These are phyloP conservation scores for Trichoplusia ni DNA, from an alignment of 1,140 invertebrate species.

Conservation along the genomic window DNA sequence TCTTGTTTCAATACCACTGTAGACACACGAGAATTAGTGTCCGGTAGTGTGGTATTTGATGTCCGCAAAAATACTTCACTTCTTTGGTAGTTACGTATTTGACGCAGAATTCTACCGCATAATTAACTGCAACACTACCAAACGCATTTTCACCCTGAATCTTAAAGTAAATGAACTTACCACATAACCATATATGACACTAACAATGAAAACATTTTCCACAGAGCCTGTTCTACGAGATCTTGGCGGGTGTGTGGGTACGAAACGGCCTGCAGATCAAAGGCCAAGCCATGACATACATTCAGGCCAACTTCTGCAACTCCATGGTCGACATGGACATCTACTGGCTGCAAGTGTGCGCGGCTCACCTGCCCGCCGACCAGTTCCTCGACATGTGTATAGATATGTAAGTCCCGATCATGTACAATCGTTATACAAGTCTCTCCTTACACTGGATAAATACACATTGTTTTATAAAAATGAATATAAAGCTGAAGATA, in stretches of 20 bases:
- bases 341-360: conserved; percentile 96
- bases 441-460: neutral
- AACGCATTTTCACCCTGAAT: no score
- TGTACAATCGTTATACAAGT: no score
- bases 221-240: conserved; percentile 97
- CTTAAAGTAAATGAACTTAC: no score
- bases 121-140: no score
- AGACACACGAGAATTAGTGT: no score
- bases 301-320: conserved; percentile 99
- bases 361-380: conserved; percentile 92
- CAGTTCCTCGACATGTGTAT: conserved; percentile 93
- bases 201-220: neutral
- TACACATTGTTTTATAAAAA: neutral
- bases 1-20: no score
- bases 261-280: conserved; percentile 98
- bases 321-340: conserved; percentile 99
- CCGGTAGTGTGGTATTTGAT: no score
- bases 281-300: conserved; percentile 99
- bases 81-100: no score
- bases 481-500: neutral
- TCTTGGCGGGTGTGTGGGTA: conserved; percentile 96
- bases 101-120: no score
- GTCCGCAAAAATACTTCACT: no score
- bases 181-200: neutral
- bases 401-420: conserved; percentile 85